These are phyloP conservation scores for Pipistrellus pygmaeus DNA, from an alignment of 2,797 vertebrate genomes.

Conservation along the genomic window DNA sequence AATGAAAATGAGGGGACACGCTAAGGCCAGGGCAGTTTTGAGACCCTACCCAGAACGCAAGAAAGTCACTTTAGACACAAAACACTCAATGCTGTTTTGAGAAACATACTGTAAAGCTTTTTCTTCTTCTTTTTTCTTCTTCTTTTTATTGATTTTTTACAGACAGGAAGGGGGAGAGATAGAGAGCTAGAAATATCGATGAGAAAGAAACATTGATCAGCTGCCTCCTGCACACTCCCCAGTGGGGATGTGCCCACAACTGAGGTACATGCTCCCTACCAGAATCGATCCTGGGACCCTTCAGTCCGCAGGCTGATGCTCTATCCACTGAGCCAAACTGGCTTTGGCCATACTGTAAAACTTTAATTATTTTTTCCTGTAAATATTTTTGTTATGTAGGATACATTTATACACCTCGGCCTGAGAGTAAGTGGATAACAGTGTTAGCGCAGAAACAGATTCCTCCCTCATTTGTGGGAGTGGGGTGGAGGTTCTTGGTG, in stretches of 20 bases:
- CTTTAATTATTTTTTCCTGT: not conserved
- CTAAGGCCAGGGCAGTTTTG: not conserved
- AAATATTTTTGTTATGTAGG: not conserved
- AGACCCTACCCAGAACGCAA: not conserved
- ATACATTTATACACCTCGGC: not conserved
- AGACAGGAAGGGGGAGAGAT: too few species aligned
- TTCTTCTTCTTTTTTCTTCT: too few species aligned
- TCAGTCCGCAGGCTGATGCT: too few species aligned
- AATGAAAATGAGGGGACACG: not conserved
- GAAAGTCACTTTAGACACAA: not conserved
- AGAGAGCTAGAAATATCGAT: too few species aligned
- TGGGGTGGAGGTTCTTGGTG: too few species aligned
- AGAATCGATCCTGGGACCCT: too few species aligned
- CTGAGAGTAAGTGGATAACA: not conserved
- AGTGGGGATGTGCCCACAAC: too few species aligned
- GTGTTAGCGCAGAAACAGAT: not conserved
- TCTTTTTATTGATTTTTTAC: too few species aligned
- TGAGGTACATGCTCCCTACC: too few species aligned
- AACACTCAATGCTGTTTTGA: not conserved
- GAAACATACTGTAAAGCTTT: not conserved
- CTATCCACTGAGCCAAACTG: too few species aligned
- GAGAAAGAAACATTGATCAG: too few species aligned
- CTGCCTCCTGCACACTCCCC: too few species aligned
- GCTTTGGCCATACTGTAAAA: not conserved
- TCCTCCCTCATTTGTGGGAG: not conserved